Percentiles rank a stretch among this genome's conserved stretches.
Conservation (phyloP, 2,113 vertebrate species). For the Antechinus stuartii region DNA sequence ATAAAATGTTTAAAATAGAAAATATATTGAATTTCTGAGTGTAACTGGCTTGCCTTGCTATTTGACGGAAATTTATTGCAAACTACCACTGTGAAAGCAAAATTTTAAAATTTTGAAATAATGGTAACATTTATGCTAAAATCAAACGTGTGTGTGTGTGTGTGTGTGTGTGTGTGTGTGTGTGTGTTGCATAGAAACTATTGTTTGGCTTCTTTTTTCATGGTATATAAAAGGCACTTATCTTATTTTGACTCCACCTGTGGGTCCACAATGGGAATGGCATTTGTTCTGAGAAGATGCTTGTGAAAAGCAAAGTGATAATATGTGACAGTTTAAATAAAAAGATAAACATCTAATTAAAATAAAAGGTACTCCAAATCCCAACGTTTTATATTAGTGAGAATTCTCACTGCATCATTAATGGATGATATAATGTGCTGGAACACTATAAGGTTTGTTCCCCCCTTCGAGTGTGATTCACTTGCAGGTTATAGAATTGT, state of each 20-base stretch:
- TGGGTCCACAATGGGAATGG: background rate
- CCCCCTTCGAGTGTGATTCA: background rate
- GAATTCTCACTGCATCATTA: background rate
- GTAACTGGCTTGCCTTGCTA: background rate
- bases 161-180: background rate
- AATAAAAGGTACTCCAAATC: background rate
- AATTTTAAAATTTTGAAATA: background rate
- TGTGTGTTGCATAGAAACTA: background rate
- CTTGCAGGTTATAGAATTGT: background rate
- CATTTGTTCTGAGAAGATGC: background rate
- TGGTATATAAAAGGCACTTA: background rate
- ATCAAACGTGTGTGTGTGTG: background rate
- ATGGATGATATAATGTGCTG: background rate
- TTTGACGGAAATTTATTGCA: background rate
- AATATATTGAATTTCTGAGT: background rate
- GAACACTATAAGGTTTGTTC: conserved; percentile 11
- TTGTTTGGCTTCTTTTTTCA: background rate
- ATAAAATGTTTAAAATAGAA: background rate
- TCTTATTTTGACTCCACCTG: background rate
- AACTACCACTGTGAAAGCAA: background rate
- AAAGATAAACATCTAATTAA: background rate
- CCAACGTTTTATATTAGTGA: background rate
- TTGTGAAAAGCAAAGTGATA: background rate
- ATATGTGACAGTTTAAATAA: background rate
- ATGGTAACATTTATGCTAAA: background rate